Base-by-base conservation (phyloP, 2,797 vertebrate species). In the Sebastiscus tertius region DNA sequence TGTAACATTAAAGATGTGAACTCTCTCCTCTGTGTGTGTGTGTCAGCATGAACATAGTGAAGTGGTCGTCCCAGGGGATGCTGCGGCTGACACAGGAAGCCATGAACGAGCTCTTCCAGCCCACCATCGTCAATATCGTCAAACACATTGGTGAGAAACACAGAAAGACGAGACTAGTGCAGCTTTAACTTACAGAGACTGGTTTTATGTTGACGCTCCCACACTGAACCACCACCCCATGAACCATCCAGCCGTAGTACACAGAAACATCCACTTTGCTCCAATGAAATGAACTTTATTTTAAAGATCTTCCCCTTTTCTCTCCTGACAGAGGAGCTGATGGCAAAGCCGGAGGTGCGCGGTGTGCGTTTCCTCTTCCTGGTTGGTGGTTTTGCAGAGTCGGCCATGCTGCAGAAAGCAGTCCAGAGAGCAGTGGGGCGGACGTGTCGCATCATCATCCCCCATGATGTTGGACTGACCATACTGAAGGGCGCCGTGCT, bases 61-160 rank as follows among this genome's bases (percentile, higher is more conserved):
- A 98, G 93, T 99, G 98, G 98, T 99, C 98, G 0, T 99, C 98
- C 1, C 98, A 99, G 89, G 98, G 98, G 72, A 99, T 99, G 98
- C 94, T 99, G 89, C 94, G 97, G 54, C 96, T 99, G 87, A 97
- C 97, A 0, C 93, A 97, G 0, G 98, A 99, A 79, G 98, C 98
- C 84, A 98, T 98, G 96, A 97, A 96, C 0, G 97, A 99, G 80
- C 97, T 99, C 85, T 99, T 99, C 94, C 98, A 99, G 92, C 98
- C 98, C 7, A 99, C 98, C 7, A 95, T 99, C 90, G 90, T 56
- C 68, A 97, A 97, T 52, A 98, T 99, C 62, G 95, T 99, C 87
- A 95, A 95, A 78, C 97, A 99, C 91, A 98, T 99, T 2, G 97
- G 98, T 99, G 88, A 97, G 95, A 81, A 56, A 71, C 33, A 36